Evolutionary conservation across 2,113 vertebrate species (phyloP), one percentile per base, ranked within the genome.

Genomic region (Cottus gobio): DNA sequence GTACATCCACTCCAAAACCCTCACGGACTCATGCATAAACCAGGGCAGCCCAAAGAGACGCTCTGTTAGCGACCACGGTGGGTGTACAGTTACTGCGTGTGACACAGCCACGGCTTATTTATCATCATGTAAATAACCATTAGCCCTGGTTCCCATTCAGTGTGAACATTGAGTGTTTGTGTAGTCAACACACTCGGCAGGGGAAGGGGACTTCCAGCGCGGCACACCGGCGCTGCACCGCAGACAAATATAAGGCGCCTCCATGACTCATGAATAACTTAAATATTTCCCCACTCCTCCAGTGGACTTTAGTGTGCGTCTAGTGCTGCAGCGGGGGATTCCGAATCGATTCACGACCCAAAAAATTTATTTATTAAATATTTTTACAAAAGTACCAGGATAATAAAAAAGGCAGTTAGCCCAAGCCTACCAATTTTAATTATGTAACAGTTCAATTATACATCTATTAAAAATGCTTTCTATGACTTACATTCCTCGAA

Each of bases 31-130:
- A 0, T 69, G 22, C 11, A 54, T 39, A 36, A 83, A 82, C n/a
- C 36, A 34, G 81, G 26, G 39, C 68, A 79, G 69, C 58, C 52
- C 82, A 85, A 88, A 89, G 87, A 90, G 83, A 82, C 79, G n/a
- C 64, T 63, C 31, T 54, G 52, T 52, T 57, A 28, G 56, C 61
- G 63, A 83, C 77, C 75, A 30, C 75, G 26, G 20, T 7, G 15
- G n/a, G 22, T 57, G 78, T 54, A 56, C 60, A 71, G 50, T 80
- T 37, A 60, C 63, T 68, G 58, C 34, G 44, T 60, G 34, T 73
- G 24, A 39, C 15, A 5, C 70, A 60, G 46, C 62, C 39, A 12
- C 69, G 34, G 39, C 57, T 56, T 67, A 64, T 68, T 50, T 34
- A 65, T 74, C 83, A 74, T 71, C 69, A 70, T 36, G 58, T 75